Evolutionary conservation across 2,113 vertebrate genomes (phyloP).

Genomic region (Dasyurus viverrinus): DNA sequence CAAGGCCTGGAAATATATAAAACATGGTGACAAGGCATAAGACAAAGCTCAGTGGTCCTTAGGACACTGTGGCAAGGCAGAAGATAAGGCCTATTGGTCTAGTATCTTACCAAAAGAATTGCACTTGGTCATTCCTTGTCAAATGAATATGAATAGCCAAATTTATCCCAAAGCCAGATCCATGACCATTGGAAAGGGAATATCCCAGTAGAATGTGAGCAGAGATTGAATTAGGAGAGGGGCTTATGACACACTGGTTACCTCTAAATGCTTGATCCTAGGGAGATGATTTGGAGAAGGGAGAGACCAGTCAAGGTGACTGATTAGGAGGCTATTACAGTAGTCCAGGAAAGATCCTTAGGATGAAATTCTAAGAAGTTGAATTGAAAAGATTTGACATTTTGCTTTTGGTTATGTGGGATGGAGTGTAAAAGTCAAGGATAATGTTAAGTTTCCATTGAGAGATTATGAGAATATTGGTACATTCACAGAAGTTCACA

Average conservation of each 20-base stretch:
- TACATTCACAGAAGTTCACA: not conserved
- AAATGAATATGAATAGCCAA: not conserved
- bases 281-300: not conserved
- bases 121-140: not conserved
- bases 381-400: not conserved
- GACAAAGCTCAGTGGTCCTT: not conserved
- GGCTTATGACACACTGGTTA: not conserved
- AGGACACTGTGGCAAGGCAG: not conserved
- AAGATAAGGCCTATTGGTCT: not conserved
- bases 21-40: not conserved
- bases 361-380: not conserved
- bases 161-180: not conserved
- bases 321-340: not conserved
- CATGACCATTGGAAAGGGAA: not conserved
- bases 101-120: not conserved
- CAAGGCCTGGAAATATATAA: not conserved
- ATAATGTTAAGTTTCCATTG: not conserved
- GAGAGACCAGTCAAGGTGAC: not conserved
- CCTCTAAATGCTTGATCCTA: not conserved
- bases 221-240: not conserved
- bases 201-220: not conserved
- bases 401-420: not conserved
- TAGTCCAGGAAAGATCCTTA: not conserved
- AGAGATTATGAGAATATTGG: not conserved
- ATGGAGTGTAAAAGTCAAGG: not conserved